phyloP scores from a whole-genome alignment of 2,888 invertebrate species.

The Plebejus melissa region DNA sequence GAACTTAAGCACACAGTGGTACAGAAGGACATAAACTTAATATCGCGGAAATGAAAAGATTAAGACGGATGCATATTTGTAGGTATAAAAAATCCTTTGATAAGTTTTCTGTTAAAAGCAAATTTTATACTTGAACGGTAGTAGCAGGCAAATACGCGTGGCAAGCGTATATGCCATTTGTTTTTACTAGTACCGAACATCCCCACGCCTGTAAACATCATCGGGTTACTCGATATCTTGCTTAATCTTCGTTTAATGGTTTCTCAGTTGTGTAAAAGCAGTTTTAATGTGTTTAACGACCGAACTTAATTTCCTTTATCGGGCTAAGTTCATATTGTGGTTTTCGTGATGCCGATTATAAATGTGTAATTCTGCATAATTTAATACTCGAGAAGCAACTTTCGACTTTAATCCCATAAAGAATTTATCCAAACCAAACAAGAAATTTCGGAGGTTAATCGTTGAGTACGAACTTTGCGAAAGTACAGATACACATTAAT shows the following conservation, averaged over 20 bases:
- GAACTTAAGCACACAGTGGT: background rate
- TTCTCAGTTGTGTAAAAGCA: constrained; percentile 44
- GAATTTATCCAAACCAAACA: constrained; percentile 9
- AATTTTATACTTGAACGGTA: background rate
- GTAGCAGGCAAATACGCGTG: background rate
- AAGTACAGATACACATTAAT: constrained; percentile 8
- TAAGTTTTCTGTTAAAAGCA: background rate
- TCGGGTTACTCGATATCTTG: constrained; percentile 62
- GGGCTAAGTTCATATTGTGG: constrained; percentile 46
- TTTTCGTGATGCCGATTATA: constrained; percentile 2
- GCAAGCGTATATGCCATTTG: background rate
- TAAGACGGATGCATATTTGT: background rate
- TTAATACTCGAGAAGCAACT: background rate
- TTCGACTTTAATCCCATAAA: background rate
- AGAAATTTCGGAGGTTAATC: constrained; percentile 2
- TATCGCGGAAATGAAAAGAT: too few species aligned
- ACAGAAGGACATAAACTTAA: too few species aligned
- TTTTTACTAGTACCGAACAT: constrained; percentile 18
- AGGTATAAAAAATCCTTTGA: background rate
- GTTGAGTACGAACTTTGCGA: constrained; percentile 10
- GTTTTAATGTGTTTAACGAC: constrained; percentile 64
- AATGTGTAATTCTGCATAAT: constrained; percentile 6
- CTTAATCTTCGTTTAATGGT: constrained; percentile 71
- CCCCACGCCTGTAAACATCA: constrained; percentile 39
- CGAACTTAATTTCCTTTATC: constrained; percentile 34